Evolutionary conservation across 2,113 vertebrate species (phyloP).

Genomic region (Syngnathus typhle): DNA sequence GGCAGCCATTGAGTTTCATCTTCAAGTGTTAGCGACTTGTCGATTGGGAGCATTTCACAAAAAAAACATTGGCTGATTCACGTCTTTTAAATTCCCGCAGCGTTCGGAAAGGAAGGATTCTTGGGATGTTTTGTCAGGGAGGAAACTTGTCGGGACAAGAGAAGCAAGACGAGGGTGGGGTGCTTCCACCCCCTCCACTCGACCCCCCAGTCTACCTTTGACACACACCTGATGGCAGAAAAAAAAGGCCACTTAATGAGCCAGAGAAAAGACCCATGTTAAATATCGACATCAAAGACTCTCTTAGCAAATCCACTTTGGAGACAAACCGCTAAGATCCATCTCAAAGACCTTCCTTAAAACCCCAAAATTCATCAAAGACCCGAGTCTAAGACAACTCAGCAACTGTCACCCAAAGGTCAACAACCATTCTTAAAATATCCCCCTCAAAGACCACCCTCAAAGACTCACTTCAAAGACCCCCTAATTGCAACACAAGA

Average conservation of each 20-base stretch:
- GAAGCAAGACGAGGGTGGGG: not conserved
- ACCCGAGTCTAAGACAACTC: too few relatives aligned
- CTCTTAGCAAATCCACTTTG: too few relatives aligned
- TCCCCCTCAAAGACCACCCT: not conserved
- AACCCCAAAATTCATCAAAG: too few relatives aligned
- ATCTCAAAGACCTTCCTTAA: not conserved
- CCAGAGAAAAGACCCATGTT: not conserved
- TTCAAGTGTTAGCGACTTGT: not conserved
- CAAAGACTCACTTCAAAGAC: not conserved
- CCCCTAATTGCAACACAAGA: not conserved
- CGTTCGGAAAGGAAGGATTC: not conserved
- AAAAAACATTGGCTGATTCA: not conserved
- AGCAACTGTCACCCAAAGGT: too few relatives aligned
- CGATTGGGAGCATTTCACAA: not conserved
- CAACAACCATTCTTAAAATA: too few relatives aligned
- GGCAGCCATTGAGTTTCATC: not conserved
- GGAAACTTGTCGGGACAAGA: slow-evolving; percentile 1
- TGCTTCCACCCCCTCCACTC: not conserved
- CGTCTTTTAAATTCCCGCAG: not conserved
- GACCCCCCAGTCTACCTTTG: not conserved
- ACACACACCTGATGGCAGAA: not conserved
- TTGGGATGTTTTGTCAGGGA: not conserved
- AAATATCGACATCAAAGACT: not conserved
- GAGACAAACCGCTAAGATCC: too few relatives aligned
- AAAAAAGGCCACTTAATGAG: not conserved